Percentiles rank a stretch among this genome's conserved stretches.
Conservation (phyloP, 2,113 vertebrate genomes). For the Charina bottae region DNA sequence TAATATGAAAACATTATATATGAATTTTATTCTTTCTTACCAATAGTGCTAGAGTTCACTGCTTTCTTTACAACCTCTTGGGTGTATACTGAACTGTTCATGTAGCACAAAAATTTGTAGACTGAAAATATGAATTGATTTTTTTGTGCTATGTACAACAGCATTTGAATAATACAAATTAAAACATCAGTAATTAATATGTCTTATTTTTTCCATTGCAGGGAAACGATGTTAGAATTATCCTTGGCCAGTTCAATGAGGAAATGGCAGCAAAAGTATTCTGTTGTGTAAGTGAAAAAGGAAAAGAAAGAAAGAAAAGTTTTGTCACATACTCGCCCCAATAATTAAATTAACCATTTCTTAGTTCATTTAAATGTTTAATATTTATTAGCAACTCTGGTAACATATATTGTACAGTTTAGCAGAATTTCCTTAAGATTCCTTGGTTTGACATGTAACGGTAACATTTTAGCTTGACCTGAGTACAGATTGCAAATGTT, state of each 20-base stretch:
- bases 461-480: not conserved
- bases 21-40: slow-evolving; percentile 8
- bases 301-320: not conserved
- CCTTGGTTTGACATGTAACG: not conserved
- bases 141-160: not conserved
- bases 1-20: not conserved
- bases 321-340: not conserved
- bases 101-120: not conserved
- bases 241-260: slow-evolving; percentile 98
- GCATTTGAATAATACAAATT: not conserved
- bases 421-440: not conserved
- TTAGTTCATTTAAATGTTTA: not conserved
- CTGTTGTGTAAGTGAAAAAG: slow-evolving; percentile 91
- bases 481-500: not conserved
- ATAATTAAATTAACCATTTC: not conserved
- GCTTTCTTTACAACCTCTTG: not conserved
- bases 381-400: not conserved
- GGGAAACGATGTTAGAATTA: slow-evolving; percentile 97
- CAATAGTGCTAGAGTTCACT: not conserved
- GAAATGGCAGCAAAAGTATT: slow-evolving; percentile 97
- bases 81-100: not conserved
- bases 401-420: not conserved
- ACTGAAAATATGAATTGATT: not conserved
- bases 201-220: slow-evolving; percentile 66
- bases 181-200: not conserved